Base-by-base conservation (phyloP, 2,888 invertebrate species). In the Eristalinus sepulchralis region DNA sequence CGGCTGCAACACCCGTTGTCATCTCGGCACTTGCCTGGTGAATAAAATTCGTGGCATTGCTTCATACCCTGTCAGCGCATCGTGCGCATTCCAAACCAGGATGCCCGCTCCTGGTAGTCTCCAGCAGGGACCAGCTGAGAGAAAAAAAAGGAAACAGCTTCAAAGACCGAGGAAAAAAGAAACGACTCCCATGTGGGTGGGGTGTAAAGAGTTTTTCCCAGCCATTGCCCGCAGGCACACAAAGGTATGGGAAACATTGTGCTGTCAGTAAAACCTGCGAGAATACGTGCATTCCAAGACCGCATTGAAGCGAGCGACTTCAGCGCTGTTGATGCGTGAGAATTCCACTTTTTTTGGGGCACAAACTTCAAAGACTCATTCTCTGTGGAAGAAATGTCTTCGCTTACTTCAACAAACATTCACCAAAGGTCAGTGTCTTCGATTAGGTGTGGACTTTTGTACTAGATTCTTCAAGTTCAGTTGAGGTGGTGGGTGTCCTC, bases 181-280 rank as follows among this genome's bases (percentile, higher is more conserved):
- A 70, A 36, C 27, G 57, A 33, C 34, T 73, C 55, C 36, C 55
- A 68, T 60, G 68, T 57, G 33, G 57, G 68, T 62, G 27, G 47
- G 76, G 75, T 84, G 84, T 72, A 71, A 80, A 71, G 71, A 76
- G 62, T 80, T 71, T 72, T 71, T 67, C 24, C 17, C 62, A 62
- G 39, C 24, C 24, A 9, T 13, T 59, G 24, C 63, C 55, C 76
- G 34, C 39, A 60, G 60, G 55, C 39, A 72, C 5, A 72, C n/a
- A 31, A 34, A 34, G 17, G 33, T 10, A 77, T n/a, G n/a, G n/a
- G 20, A 17, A 53, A 66, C 47, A 60, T 60, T 66, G 80, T 55
- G 76, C 76, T 84, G 20, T 66, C 75, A 84, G 80, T 80, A 70
- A 80, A 75, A n/a, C n/a, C 83, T 79, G 77, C 55, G 67, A 80